phyloP scores from a whole-genome alignment of 2,113 vertebrate species.

The Bagarius yarrelli region DNA sequence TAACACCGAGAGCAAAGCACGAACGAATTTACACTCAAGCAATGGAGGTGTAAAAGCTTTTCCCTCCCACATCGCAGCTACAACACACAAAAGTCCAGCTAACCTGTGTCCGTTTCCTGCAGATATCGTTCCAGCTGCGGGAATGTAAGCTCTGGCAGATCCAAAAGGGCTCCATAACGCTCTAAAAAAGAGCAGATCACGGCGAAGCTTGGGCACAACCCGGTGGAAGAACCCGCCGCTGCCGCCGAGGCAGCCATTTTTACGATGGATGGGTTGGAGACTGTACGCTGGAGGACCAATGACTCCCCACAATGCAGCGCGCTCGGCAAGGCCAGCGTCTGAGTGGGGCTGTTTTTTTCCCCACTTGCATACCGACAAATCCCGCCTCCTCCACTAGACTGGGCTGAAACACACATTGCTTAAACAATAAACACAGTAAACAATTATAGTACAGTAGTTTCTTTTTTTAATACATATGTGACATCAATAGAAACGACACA shows the following conservation, averaged over 20 bases:
- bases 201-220: conserved; percentile 89
- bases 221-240: conserved; percentile 74
- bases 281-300: conserved; percentile 64
- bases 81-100: conserved; percentile 44
- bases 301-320: conserved; percentile 67
- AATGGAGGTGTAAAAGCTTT: conserved; percentile 60
- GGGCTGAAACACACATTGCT: not conserved
- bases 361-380: conserved; percentile 18
- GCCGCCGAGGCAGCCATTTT: conserved; percentile 82
- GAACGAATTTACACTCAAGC: conserved; percentile 57
- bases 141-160: conserved; percentile 88
- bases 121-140: conserved; percentile 90
- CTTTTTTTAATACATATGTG: not conserved
- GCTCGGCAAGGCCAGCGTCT: conserved; percentile 43
- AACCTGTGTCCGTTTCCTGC: conserved; percentile 83
- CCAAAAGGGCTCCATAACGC: conserved; percentile 85
- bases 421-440: not conserved
- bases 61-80: conserved; percentile 51
- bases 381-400: not conserved
- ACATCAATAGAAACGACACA: no score
- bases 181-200: conserved; percentile 94
- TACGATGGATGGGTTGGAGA: conserved; percentile 61
- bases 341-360: not conserved
- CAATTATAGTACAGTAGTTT: no score
- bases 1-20: conserved; percentile 67